These are phyloP conservation scores for Lottia gigantea DNA, from an alignment of 2,888 invertebrate genomes.

Conservation along the genomic window DNA sequence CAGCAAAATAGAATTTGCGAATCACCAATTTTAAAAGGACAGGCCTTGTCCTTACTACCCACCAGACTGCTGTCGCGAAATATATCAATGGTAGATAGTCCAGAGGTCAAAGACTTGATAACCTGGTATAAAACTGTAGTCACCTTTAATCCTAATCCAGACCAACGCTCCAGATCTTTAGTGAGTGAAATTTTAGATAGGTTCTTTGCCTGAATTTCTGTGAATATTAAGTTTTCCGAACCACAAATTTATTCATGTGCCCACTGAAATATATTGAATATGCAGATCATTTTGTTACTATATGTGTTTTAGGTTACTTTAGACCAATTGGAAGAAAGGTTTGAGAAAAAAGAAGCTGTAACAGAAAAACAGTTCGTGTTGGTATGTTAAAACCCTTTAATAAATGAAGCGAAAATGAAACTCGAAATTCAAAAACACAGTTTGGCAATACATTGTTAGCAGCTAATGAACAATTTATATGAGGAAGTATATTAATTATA, in stretches of 20 bases:
- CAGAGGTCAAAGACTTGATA: constrained; percentile 81
- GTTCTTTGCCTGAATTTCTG: too few species aligned
- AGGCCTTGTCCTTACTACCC: constrained; percentile 77
- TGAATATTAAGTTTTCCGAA: too few species aligned
- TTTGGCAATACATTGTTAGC: too few species aligned
- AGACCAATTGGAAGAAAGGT: neutral
- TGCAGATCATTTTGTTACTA: too few species aligned
- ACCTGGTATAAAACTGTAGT: constrained; percentile 78
- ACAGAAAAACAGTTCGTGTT: neutral
- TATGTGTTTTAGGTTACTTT: too few species aligned
- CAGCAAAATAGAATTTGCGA: constrained; percentile 71
- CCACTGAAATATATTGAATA: too few species aligned
- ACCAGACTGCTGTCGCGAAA: neutral
- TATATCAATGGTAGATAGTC: constrained; percentile 71
- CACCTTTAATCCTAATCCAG: neutral
- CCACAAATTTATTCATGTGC: too few species aligned
- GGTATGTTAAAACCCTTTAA: neutral
- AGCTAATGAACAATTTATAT: neutral
- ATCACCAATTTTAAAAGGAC: constrained; percentile 74
- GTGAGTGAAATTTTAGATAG: too few species aligned
- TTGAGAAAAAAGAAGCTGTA: neutral
- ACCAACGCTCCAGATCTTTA: too few species aligned
- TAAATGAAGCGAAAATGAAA: too few species aligned
- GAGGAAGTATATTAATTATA: neutral
- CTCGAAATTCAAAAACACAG: neutral